Evolutionary conservation across 1,140 invertebrate genomes (phyloP).

Genomic region (Conus ventricosus): DNA sequence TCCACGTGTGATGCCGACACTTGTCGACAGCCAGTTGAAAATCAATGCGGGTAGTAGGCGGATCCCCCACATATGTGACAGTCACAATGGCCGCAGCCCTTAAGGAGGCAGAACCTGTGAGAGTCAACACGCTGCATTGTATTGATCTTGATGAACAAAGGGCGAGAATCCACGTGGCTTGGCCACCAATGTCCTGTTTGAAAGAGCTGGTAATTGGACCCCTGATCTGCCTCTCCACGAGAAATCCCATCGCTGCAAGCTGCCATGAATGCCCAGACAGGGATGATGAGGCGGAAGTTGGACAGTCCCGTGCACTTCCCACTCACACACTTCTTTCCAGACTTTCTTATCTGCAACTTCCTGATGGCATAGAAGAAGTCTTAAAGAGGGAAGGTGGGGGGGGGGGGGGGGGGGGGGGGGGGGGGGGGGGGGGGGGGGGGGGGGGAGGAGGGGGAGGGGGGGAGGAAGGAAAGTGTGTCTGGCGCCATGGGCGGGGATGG

Average conservation of each 20-base stretch:
- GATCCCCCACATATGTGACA: slow-evolving; percentile 18
- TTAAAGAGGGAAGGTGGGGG: background rate
- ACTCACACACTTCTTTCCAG: background rate
- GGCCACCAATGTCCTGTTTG: slow-evolving; percentile 36
- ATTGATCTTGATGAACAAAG: slow-evolving; percentile 36
- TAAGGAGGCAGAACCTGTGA: background rate
- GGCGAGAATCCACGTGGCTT: slow-evolving; percentile 8
- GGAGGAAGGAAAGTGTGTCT: too few relatives aligned
- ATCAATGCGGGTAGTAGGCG: background rate
- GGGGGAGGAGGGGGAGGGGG: too few relatives aligned
- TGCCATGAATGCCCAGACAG: background rate
- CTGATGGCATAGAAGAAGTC: background rate
- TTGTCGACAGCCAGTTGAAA: slow-evolving; percentile 33
- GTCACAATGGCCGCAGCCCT: slow-evolving; percentile 23
- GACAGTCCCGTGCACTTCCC: background rate
- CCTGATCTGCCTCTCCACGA: slow-evolving; percentile 22
- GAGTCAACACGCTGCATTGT: slow-evolving; percentile 28
- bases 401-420: background rate
- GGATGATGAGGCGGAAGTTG: background rate
- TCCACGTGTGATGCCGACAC: slow-evolving; percentile 22
- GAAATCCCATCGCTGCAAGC: slow-evolving; percentile 12
- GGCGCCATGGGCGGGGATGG: too few relatives aligned
- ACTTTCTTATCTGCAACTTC: background rate
- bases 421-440: background rate
- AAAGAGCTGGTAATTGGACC: slow-evolving; percentile 37